phyloP scores from a whole-genome alignment of 2,888 invertebrate species.

The Temnothorax rugatulus region DNA sequence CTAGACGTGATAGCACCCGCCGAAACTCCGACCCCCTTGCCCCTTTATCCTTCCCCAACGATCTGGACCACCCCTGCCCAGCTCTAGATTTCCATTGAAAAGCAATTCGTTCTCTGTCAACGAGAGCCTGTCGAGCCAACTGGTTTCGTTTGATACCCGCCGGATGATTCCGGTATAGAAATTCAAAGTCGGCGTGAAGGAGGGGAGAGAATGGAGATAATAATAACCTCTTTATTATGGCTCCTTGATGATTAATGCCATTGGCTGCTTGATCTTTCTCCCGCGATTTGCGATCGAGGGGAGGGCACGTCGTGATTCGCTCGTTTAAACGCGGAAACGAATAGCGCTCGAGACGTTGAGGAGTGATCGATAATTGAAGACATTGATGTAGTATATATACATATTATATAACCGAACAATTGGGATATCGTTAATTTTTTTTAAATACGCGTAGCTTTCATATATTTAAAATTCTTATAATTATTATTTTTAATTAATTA shows the following conservation, averaged over 20 bases:
- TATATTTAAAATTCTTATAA: neutral
- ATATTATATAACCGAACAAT: neutral
- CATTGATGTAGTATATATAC: neutral
- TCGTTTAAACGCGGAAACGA: slow-evolving; percentile 42
- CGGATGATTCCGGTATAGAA: slow-evolving; percentile 37
- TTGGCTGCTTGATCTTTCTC: slow-evolving; percentile 45
- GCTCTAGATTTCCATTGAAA: slow-evolving; percentile 73
- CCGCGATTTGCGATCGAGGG: slow-evolving; percentile 12
- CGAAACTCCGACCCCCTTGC: slow-evolving; percentile 43
- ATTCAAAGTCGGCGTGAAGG: slow-evolving; percentile 12
- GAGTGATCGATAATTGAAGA: slow-evolving; percentile 35
- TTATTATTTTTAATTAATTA: too few species aligned
- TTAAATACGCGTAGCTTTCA: neutral
- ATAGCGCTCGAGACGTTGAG: slow-evolving; percentile 22
- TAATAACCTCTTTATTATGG: slow-evolving; percentile 71
- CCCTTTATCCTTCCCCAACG: neutral
- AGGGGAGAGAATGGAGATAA: slow-evolving; percentile 7
- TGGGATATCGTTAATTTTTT: neutral
- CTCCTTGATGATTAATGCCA: slow-evolving; percentile 65
- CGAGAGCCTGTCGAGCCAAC: slow-evolving; percentile 67
- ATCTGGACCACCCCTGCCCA: slow-evolving; percentile 40
- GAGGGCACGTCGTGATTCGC: slow-evolving; percentile 13
- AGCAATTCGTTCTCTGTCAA: slow-evolving; percentile 76
- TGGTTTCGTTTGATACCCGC: slow-evolving; percentile 57
- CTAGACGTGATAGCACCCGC: slow-evolving; percentile 71